Conservation (phyloP, 2,888 invertebrate genomes). For the Rhyacophila evoluta region DNA sequence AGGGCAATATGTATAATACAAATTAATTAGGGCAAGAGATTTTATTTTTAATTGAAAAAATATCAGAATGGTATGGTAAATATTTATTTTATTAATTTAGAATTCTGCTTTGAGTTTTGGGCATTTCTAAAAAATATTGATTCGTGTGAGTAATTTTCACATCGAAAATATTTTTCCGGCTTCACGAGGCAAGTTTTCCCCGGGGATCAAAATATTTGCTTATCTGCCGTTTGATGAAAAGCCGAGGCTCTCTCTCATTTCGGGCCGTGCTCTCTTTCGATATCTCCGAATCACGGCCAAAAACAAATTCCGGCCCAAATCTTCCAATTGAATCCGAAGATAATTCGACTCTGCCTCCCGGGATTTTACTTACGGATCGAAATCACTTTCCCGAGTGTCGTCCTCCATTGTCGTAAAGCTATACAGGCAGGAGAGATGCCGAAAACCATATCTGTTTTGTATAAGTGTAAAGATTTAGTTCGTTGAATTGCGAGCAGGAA, state of each 20-base stretch:
- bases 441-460: not conserved
- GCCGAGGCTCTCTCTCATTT: constrained; percentile 8
- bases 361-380: constrained; percentile 45
- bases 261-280: constrained; percentile 36
- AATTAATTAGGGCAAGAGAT: too few relatives aligned
- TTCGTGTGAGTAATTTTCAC: not conserved
- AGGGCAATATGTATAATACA: too few relatives aligned
- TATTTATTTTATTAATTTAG: too few relatives aligned
- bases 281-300: constrained; percentile 40
- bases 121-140: not conserved
- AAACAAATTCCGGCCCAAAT: constrained; percentile 37
- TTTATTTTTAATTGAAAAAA: too few relatives aligned
- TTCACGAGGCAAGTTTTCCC: constrained; percentile 23
- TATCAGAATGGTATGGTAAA: too few relatives aligned
- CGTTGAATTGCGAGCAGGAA: not conserved
- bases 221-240: constrained; percentile 44
- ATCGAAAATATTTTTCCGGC: not conserved
- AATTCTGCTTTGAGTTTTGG: not conserved
- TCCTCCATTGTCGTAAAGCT: constrained; percentile 35
- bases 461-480: constrained; percentile 10
- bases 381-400: constrained; percentile 30
- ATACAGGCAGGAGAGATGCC: not conserved
- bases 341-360: constrained; percentile 44
- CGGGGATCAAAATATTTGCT: constrained; percentile 39
- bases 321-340: constrained; percentile 40